These are phyloP conservation scores for Pseudopleuronectes americanus DNA, from an alignment of 2,797 vertebrate genomes.

Conservation along the genomic window DNA sequence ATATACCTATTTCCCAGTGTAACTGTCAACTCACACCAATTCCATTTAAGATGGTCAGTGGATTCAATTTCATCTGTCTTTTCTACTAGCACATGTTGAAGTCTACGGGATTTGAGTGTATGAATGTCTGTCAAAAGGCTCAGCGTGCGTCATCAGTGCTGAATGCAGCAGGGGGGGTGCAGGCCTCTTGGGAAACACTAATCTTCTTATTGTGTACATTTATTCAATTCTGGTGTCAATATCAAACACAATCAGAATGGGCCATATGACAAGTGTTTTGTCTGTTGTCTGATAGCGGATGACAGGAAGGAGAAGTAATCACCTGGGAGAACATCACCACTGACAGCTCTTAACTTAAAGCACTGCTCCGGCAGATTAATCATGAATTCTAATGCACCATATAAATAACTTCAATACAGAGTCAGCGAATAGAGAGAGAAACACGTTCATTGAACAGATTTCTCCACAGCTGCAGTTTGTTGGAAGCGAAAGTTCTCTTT, in stretches of 20 bases:
- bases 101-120: conserved; percentile 62
- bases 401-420: conserved; percentile 63
- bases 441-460: conserved; percentile 42
- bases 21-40: conserved; percentile 28
- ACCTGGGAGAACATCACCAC: conserved; percentile 71
- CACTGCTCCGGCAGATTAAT: conserved; percentile 67
- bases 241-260: conserved; percentile 73
- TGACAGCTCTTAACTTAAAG: conserved; percentile 74
- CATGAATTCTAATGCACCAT: conserved; percentile 49
- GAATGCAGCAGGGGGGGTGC: conserved; percentile 57
- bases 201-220: conserved; percentile 79
- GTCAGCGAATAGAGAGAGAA: conserved; percentile 25
- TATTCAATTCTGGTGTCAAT: conserved; percentile 81
- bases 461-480: conserved; percentile 39
- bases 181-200: conserved; percentile 76
- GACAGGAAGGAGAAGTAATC: conserved; percentile 74
- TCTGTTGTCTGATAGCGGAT: conserved; percentile 68
- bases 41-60: conserved; percentile 51
- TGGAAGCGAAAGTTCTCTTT: conserved; percentile 40
- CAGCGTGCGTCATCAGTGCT: conserved; percentile 61
- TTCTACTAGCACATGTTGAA: conserved; percentile 64
- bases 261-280: conserved; percentile 71
- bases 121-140: conserved; percentile 66
- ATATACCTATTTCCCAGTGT: conserved; percentile 28
- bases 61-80: conserved; percentile 54